A percentile compares a stretch with the other conserved stretches of the same genome.
These are phyloP conservation scores for Leptonema lineaticorne DNA, from an alignment of 1,140 invertebrate species.

Conservation along the genomic window DNA sequence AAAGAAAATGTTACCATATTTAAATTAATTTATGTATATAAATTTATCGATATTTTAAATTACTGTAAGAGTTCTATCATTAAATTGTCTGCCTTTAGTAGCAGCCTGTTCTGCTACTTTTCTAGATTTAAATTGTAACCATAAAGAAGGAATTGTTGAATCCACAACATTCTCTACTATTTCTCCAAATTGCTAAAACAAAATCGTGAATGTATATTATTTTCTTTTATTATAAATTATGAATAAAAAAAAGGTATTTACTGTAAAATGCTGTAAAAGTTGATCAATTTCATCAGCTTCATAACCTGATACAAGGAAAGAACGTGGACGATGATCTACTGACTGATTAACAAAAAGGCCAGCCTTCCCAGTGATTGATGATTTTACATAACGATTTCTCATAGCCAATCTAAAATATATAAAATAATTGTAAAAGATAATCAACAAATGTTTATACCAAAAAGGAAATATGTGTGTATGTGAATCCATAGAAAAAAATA, in stretches of 20 bases:
- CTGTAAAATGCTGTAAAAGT: conserved; percentile 70
- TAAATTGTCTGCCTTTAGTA: conserved; percentile 66
- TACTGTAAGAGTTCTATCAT: conserved; percentile 47
- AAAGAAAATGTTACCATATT: background rate
- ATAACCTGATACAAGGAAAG: conserved; percentile 77
- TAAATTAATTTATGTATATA: background rate
- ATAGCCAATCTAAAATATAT: conserved; percentile 5
- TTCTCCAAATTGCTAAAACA: conserved; percentile 68
- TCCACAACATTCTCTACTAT: conserved; percentile 69
- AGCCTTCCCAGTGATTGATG: conserved; percentile 26
- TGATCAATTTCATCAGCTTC: conserved; percentile 69
- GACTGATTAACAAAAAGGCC: conserved; percentile 59
- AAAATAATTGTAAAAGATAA: background rate
- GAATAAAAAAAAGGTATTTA: conserved; percentile 52
- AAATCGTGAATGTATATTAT: conserved; percentile 1
- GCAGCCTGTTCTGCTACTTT: conserved; percentile 73
- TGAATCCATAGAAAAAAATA: background rate
- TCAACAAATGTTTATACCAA: background rate
- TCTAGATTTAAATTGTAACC: conserved; percentile 70
- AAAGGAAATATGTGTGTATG: background rate
- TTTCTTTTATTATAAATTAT: background rate
- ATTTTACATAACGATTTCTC: conserved; percentile 7
- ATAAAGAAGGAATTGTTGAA: conserved; percentile 65
- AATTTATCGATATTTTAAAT: conserved; percentile 8
- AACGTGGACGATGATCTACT: conserved; percentile 79